Evolutionary conservation across 2,113 vertebrate species (phyloP).

Genomic region (Notothenia coriiceps): DNA sequence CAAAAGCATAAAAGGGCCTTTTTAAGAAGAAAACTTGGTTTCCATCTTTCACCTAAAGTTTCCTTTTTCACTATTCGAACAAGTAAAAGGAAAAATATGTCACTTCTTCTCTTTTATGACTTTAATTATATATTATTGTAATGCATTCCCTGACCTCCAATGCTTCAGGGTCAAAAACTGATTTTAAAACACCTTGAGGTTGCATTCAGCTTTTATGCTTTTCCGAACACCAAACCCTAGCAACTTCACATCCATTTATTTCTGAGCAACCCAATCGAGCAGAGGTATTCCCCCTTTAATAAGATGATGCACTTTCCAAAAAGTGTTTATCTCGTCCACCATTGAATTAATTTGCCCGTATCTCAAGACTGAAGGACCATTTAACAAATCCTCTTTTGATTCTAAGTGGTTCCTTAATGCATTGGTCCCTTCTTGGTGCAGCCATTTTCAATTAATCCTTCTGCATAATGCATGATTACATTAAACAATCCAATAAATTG

Average conservation of each 20-base stretch:
- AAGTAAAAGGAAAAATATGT: not conserved
- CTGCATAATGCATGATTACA: constrained; percentile 86
- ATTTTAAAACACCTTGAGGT: not conserved
- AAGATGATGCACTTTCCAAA: constrained; percentile 69
- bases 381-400: constrained; percentile 82
- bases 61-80: not conserved
- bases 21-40: not conserved
- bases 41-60: not conserved
- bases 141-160: not conserved
- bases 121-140: constrained; percentile 15
- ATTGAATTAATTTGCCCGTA: constrained; percentile 78
- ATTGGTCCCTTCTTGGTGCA: constrained; percentile 68
- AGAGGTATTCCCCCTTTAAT: constrained; percentile 52
- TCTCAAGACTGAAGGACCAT: constrained; percentile 79
- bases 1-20: too few relatives aligned
- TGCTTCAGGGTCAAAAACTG: not conserved
- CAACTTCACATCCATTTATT: constrained; percentile 3
- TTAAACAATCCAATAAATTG: constrained; percentile 86
- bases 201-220: not conserved
- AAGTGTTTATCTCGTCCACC: constrained; percentile 49
- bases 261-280: constrained; percentile 35
- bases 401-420: constrained; percentile 82
- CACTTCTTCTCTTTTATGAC: not conserved
- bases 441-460: constrained; percentile 85
- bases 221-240: not conserved